phyloP scores from a whole-genome alignment of 2,113 vertebrate genomes.

The Phoxinus phoxinus region DNA sequence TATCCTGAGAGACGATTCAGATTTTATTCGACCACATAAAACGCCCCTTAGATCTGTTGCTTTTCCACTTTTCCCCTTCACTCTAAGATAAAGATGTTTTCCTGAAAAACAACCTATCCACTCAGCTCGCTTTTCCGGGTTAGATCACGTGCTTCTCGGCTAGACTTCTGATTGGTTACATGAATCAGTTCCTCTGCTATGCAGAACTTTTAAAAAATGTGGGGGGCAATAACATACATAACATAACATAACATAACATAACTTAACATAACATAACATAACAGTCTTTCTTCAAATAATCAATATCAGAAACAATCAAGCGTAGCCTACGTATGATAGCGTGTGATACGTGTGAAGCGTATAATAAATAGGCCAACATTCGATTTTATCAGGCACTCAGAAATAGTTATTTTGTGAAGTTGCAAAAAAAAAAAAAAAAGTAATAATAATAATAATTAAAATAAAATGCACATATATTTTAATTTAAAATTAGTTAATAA shows the following conservation, averaged over 20 bases:
- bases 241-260: not conserved
- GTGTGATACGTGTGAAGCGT: too few species aligned
- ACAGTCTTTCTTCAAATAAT: too few species aligned
- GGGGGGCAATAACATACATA: not conserved
- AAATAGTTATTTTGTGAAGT: not conserved
- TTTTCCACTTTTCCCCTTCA: not conserved
- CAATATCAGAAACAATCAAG: not conserved
- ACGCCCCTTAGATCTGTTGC: slow-evolving; percentile 25
- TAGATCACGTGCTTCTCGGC: not conserved
- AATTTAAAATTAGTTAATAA: too few species aligned
- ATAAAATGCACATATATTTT: not conserved
- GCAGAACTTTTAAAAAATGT: not conserved
- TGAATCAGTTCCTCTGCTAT: not conserved
- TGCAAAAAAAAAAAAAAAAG: not conserved
- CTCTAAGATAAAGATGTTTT: slow-evolving; percentile 9
- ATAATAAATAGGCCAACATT: too few species aligned
- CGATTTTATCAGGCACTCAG: not conserved
- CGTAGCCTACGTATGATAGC: too few species aligned
- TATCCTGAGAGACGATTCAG: not conserved
- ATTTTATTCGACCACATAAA: not conserved
- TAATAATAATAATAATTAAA: too few species aligned
- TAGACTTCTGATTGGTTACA: not conserved
- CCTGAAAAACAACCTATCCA: not conserved
- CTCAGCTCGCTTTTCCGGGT: not conserved
- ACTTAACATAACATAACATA: not conserved